Evolutionary conservation across 2,113 vertebrate genomes (phyloP).

Genomic region (Hiodon tergisus): DNA sequence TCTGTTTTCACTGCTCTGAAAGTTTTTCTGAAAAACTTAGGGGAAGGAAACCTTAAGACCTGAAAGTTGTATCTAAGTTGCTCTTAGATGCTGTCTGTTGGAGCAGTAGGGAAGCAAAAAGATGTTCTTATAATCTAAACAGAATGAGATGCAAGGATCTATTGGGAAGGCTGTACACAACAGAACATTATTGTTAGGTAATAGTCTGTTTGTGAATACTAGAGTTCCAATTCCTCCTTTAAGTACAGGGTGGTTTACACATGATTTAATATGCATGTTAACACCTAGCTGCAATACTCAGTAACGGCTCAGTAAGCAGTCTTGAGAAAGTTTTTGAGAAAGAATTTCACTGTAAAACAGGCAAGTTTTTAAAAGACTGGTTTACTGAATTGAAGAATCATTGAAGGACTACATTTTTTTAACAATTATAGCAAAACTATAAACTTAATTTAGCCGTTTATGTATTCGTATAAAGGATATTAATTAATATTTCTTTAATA

Average conservation of each 20-base stretch:
- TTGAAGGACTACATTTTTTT: too few relatives aligned
- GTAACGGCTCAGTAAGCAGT: too few relatives aligned
- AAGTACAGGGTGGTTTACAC: neutral
- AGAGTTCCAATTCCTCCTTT: neutral
- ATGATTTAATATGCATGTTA: too few relatives aligned
- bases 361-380: too few relatives aligned
- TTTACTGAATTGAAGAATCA: too few relatives aligned
- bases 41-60: neutral
- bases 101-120: neutral
- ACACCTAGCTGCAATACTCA: too few relatives aligned
- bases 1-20: neutral
- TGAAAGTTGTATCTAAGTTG: neutral
- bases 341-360: too few relatives aligned
- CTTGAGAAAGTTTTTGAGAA: too few relatives aligned
- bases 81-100: slow-evolving; percentile 7
- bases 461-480: too few relatives aligned
- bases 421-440: too few relatives aligned
- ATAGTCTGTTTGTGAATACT: neutral
- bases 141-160: neutral
- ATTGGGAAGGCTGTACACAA: neutral
- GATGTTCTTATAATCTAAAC: neutral
- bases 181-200: neutral
- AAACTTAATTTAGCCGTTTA: too few relatives aligned
- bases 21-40: neutral
- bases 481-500: too few relatives aligned